phyloP scores from a whole-genome alignment of 2,888 invertebrate genomes.

The Chrysolina haemoptera region DNA sequence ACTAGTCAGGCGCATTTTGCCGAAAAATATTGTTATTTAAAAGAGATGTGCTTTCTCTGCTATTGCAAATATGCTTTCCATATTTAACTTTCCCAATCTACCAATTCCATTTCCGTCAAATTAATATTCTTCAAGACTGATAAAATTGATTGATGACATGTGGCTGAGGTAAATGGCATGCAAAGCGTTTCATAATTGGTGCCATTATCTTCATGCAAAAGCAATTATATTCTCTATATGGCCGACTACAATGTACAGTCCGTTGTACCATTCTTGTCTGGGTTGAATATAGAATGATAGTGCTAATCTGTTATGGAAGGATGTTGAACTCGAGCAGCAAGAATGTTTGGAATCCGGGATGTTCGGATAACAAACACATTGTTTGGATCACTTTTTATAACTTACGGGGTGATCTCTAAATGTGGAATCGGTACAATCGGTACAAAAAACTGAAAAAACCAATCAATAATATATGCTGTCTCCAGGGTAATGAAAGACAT shows the following conservation, averaged over 20 bases:
- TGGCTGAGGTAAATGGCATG: neutral
- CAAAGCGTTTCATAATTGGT: neutral
- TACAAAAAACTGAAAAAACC: no score
- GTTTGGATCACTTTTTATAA: neutral
- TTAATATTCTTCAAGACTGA: neutral
- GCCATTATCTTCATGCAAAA: slow-evolving; percentile 6
- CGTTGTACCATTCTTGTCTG: neutral
- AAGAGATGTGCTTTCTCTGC: no score
- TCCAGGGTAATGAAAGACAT: no score
- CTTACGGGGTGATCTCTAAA: neutral
- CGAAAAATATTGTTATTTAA: no score
- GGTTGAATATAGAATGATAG: neutral
- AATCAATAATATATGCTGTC: no score
- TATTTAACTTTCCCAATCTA: no score
- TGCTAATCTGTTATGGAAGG: neutral
- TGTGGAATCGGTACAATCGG: neutral
- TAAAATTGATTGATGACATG: neutral
- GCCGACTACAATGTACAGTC: neutral
- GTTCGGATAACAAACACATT: neutral
- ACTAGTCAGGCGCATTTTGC: no score
- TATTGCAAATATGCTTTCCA: no score
- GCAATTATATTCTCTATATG: neutral
- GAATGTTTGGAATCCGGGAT: neutral
- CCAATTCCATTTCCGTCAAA: no score
- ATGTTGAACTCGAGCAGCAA: neutral